Base-by-base conservation (phyloP, 2,888 invertebrate species). In the Xylota segnis region DNA sequence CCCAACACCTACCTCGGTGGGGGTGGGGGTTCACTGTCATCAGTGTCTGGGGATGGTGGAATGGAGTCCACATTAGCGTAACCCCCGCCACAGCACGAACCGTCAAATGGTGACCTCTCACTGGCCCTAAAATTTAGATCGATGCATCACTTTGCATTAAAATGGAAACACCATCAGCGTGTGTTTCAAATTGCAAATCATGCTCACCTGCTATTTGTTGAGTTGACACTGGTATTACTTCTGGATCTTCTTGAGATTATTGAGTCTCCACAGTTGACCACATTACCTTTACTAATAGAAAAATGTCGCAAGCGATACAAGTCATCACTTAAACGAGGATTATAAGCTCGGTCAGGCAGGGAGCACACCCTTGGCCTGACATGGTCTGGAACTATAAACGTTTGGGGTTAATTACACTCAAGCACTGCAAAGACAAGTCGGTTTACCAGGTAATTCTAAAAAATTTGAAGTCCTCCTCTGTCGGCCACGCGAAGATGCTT, bases 191-290 rank as follows among this genome's bases (percentile, higher is more conserved):
- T 23, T 6, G 0, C n/a, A 14, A 16, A 37, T 10, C 9, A 2
- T 34, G 12, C 37, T 93, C 92, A 96, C 96, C 95, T 95, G 94
- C 96, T 97, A 72, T 95, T 95, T 40, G 96, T 96, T 37, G 96
- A 96, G 91, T 97, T 97, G 90, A 97, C 97, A 77, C 97, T 97
- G 4, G 97, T 97, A 89, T 97, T 97, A 88, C 97, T 97, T 50
- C 96, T 94, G 76, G 97, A 97, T 47, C 97, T 93, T 7, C 97
- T 93, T 88, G 96, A 96, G 91, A 97, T 96, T 89, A 97, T 96
- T 74, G 96, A 96, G 93, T 97, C 97, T 0, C 97, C 97, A 88
- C 97, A 96, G 93, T 97, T 97, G 88, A 97, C 96, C 34, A 97
- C 96, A 14, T 96, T 95, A 0, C 97, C 97, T 91, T 97, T 97